Evolutionary conservation across 1,140 invertebrate genomes (phyloP).

Genomic region (Drosophila orena): DNA sequence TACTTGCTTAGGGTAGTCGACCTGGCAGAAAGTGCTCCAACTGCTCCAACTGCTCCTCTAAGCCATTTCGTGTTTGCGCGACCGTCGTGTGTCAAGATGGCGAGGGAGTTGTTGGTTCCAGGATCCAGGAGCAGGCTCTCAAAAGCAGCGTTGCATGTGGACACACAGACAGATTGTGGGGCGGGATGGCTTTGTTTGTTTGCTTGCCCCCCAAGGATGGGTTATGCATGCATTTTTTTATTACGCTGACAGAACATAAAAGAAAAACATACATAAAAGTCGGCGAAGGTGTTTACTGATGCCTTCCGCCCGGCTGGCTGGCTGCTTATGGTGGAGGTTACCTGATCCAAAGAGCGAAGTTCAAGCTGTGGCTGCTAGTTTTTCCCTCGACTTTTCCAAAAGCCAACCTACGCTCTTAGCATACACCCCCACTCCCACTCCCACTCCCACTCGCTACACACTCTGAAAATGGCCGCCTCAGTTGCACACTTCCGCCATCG

Average conservation of each 20-base stretch:
- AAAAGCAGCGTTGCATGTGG: constrained; percentile 34
- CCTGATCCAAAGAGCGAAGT: constrained; percentile 16
- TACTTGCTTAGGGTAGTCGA: constrained; percentile 5
- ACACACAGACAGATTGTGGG: background rate
- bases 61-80: constrained; percentile 59
- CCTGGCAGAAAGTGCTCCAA: background rate
- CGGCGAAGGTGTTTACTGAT: constrained; percentile 75
- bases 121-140: constrained; percentile 11
- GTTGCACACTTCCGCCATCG: constrained; percentile 74
- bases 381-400: constrained; percentile 5
- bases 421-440: constrained; percentile 36
- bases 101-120: background rate
- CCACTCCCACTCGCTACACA: background rate
- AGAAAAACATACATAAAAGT: constrained; percentile 75
- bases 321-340: constrained; percentile 19
- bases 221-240: constrained; percentile 72
- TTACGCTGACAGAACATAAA: constrained; percentile 77
- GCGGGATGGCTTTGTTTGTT: constrained; percentile 61
- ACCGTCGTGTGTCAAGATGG: constrained; percentile 34
- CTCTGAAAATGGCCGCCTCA: constrained; percentile 69
- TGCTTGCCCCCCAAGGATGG: constrained; percentile 56
- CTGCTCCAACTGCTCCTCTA: constrained; percentile 16
- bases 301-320: constrained; percentile 65
- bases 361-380: constrained; percentile 13
- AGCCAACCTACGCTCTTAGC: constrained; percentile 49